Percentiles rank a stretch among this genome's conserved stretches.
Conservation (phyloP, 2,797 vertebrate genomes). For the Enteromius argenteus region DNA sequence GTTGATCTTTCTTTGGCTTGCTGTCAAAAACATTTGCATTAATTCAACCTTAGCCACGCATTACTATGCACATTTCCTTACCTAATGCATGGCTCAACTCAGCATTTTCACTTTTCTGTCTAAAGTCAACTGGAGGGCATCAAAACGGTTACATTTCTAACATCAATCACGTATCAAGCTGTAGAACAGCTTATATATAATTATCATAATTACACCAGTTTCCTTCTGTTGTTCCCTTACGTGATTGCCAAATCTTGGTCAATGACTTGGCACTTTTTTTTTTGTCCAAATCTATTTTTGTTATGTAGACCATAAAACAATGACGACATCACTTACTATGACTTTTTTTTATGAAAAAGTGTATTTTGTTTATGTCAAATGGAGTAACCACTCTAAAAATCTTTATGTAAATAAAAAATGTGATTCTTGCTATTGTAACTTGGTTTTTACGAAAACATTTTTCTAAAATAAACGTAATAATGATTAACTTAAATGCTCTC, state of each 20-base stretch:
- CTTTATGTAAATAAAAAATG: background rate
- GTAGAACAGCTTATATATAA: constrained; percentile 19
- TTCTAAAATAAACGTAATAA: background rate
- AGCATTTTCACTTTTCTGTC: constrained; percentile 51
- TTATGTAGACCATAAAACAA: background rate
- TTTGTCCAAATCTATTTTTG: background rate
- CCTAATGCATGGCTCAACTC: constrained; percentile 41
- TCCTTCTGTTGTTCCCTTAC: background rate
- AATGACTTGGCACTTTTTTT: background rate
- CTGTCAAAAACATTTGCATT: constrained; percentile 50
- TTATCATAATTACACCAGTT: constrained; percentile 33
- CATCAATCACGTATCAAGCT: constrained; percentile 18
- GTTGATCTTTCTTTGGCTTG: constrained; percentile 42
- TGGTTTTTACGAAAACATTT: background rate
- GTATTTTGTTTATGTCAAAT: background rate
- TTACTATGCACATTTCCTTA: constrained; percentile 48
- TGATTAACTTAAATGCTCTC: background rate
- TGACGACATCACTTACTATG: background rate
- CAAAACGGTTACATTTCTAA: constrained; percentile 15
- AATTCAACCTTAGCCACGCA: constrained; percentile 32
- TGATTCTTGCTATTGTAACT: background rate
- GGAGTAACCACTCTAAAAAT: background rate
- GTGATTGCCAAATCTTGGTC: background rate
- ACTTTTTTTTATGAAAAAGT: background rate
- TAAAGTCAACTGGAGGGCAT: constrained; percentile 42